phyloP scores from a whole-genome alignment of 2,113 vertebrate species.

The Pavo muticus region DNA sequence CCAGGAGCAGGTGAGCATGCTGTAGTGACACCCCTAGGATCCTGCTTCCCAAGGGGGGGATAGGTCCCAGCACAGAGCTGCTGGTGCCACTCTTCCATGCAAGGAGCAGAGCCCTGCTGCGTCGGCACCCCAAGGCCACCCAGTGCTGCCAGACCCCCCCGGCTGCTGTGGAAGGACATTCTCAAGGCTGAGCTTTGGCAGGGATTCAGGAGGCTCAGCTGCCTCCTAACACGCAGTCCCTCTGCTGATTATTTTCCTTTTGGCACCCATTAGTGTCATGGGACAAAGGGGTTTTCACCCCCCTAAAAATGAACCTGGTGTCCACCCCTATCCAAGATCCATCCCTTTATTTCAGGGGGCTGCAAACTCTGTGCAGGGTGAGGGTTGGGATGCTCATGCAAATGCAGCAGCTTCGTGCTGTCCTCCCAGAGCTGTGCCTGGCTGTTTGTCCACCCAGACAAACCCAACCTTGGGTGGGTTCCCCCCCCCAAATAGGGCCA shows the following conservation, averaged over 20 bases:
- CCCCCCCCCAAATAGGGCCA: not conserved
- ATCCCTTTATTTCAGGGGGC: not conserved
- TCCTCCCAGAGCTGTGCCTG: not conserved
- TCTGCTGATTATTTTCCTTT: not conserved
- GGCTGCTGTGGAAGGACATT: not conserved
- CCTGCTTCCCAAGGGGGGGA: not conserved
- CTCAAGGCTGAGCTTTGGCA: not conserved
- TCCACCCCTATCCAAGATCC: not conserved
- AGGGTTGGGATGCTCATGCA: not conserved
- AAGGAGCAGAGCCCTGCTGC: not conserved
- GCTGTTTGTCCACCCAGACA: not conserved
- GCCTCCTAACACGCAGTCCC: not conserved
- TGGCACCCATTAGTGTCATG: not conserved
- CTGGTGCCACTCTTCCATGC: not conserved
- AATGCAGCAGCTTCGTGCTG: not conserved
- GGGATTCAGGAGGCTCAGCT: not conserved
- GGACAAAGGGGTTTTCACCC: too few relatives aligned
- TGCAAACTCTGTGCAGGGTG: not conserved
- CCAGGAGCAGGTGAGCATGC: not conserved
- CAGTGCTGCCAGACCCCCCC: not conserved
- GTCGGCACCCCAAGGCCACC: not conserved
- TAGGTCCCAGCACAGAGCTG: not conserved
- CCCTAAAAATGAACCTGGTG: not conserved
- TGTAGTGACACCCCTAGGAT: not conserved
- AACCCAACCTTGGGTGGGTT: not conserved